Evolutionary conservation across 2,113 vertebrate genomes (phyloP), one percentile per base, ranked within the genome.

Genomic region (Alligator sinensis): DNA sequence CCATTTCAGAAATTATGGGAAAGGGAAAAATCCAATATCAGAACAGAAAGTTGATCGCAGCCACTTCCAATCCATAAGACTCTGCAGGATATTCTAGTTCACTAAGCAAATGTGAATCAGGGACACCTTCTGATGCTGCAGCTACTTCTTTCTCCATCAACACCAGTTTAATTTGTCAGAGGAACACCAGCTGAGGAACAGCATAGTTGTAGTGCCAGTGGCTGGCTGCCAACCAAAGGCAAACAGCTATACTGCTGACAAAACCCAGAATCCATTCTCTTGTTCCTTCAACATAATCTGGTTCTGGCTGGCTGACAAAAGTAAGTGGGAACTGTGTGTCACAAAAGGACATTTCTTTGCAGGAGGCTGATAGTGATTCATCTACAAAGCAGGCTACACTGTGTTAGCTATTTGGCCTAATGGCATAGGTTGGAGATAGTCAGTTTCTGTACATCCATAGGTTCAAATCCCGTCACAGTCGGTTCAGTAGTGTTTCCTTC

Each of bases 201-300:
- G 68, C 38, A 21, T 1, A 85, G 84, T 6, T 75, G 64, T 84
- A 82, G 61, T 75, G 82, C 61, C 54, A 85, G 57, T 1, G 86
- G 34, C 92, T 96, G 92, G 88, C 95, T 96, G 82, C 76, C 83
- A 94, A 80, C n/a, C 68, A 92, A 55, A 86, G 38, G 7, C 57
- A 86, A 79, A 21, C 86, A 94, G 24, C 80, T 77, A 80, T 54
- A 34, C 60, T 81, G 89, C 70, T 79, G 77, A 87, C 61, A 75
- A 55, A 47, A 92, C 28, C 74, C 28, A 38, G 75, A 9, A n/a
- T 90, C 78, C 2, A 0, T n/a, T 62, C 89, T 84, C 90, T 57
- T 75, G 15, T 47, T 88, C 61, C 83, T 86, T 30, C 86, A 90
- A 78, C 88, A 81, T 30, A 74, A 90, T 63, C 63, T 6, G 2